Base-by-base conservation (phyloP, 1,140 invertebrate genomes). In the Drosophila triauraria region DNA sequence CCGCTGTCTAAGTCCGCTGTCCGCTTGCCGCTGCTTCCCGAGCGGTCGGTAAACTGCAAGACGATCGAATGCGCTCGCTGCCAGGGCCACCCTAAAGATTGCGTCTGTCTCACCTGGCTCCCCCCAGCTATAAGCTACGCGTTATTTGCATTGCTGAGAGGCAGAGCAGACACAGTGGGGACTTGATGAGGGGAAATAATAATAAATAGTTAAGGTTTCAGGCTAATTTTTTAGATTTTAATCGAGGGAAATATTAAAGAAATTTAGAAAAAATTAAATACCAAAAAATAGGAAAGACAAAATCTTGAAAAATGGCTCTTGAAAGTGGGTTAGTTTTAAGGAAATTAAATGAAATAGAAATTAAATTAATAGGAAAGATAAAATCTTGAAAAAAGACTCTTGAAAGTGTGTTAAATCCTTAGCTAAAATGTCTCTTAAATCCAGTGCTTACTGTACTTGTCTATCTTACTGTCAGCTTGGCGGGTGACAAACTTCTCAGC, bases 51-150 rank as follows among this genome's bases (percentile, higher is more conserved):
- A 58, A 69, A 60, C 58, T 48, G 79, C 64, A 68, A 65, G 67
- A 62, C 71, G 65, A 84, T 80, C 63, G 68, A 85, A 68, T 72
- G 70, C 42, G 62, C 32, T 43, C 38, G 54, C 48, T 42, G 44
- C 62, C 58, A 53, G 78, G 62, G 75, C 75, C 80, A 80, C 57
- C 70, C 65, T 54, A 76, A 72, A 79, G 78, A 80, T 48, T 23
- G 56, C 20, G 44, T 9, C 25, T 42, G 30, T n/a, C 32, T 50
- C 40, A 40, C 38, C 58, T 51, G 30, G 15, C 10, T 27, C 15
- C 50, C 30, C 72, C 30, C 50, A 50, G 20, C 53, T 56, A 4
- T 30, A 30, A 40, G 20, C 35, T 67, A 68, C 27, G 30, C n/a
- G 25, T 44, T 80, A 75, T 76, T 80, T 82, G 58, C 67, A 63